These are phyloP conservation scores for Ryuthela nishihirai DNA, from an alignment of 2,888 invertebrate genomes.

Conservation along the genomic window DNA sequence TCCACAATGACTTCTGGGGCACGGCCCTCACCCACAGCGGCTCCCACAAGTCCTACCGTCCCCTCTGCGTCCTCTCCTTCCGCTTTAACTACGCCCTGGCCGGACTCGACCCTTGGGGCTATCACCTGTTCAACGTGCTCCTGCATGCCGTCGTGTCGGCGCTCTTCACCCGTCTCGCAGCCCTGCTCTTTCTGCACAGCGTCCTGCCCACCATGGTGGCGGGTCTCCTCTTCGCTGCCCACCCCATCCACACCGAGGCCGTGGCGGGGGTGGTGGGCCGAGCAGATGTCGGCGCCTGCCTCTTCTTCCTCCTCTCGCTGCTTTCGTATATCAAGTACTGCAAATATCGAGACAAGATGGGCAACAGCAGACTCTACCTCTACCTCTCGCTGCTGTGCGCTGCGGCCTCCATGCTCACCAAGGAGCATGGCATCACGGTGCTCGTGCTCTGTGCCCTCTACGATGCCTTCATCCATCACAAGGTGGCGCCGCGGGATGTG, in stretches of 20 bases:
- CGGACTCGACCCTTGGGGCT: conserved; percentile 71
- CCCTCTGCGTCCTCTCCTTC: conserved; percentile 83
- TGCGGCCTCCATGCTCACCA: conserved; percentile 81
- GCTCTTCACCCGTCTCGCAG: conserved; percentile 72
- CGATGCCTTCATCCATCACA: conserved; percentile 66
- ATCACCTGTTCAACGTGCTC: conserved; percentile 79
- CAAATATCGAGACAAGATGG: conserved; percentile 28
- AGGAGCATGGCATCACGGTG: conserved; percentile 92
- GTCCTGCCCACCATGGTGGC: conserved; percentile 57
- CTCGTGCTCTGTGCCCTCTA: conserved; percentile 84
- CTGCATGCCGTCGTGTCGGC: conserved; percentile 81
- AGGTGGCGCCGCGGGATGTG: conserved; percentile 42
- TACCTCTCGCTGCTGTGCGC: conserved; percentile 64
- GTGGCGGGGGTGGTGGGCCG: conserved; percentile 94
- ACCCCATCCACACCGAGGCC: conserved; percentile 95
- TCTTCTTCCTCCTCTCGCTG: conserved; percentile 83
- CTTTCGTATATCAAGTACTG: conserved; percentile 74
- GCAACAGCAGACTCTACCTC: conserved; percentile 53
- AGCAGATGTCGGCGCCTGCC: conserved; percentile 87
- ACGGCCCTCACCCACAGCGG: conserved; percentile 87
- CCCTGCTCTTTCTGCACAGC: conserved; percentile 52
- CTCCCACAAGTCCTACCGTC: conserved; percentile 95
- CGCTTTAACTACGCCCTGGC: conserved; percentile 70
- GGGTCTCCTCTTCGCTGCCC: conserved; percentile 84
- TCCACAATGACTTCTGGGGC: conserved; percentile 97